phyloP scores from a whole-genome alignment of 2,113 vertebrate genomes.

The Protomyctophum bolini region DNA sequence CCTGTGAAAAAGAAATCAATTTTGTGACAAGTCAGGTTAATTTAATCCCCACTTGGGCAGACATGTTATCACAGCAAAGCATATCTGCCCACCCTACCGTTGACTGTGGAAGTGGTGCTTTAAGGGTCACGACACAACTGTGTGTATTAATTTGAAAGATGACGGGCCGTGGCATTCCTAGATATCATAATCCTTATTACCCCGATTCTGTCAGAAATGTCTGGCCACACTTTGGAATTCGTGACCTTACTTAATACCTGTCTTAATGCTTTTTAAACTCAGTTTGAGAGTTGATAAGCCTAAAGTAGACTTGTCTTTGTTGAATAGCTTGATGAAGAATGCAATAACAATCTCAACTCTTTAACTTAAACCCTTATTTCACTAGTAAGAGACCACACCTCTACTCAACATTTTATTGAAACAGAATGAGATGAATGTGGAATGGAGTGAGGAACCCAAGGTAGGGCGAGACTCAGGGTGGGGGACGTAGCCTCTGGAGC shows the following conservation, averaged over 20 bases:
- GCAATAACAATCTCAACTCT: too few relatives aligned
- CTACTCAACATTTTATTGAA: too few relatives aligned
- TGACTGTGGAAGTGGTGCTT: conserved; percentile 31
- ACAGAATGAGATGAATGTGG: too few relatives aligned
- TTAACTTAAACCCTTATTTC: too few relatives aligned
- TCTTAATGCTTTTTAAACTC: neutral
- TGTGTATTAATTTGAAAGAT: conserved; percentile 56
- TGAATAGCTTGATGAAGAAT: neutral
- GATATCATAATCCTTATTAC: conserved; percentile 41
- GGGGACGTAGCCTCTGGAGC: too few relatives aligned
- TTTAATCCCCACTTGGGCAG: conserved; percentile 46
- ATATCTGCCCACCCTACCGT: conserved; percentile 37
- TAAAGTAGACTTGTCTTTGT: neutral
- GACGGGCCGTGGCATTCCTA: conserved; percentile 13
- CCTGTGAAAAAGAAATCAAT: conserved; percentile 20
- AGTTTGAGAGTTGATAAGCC: too few relatives aligned
- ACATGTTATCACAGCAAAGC: neutral
- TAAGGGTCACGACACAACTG: conserved; percentile 27
- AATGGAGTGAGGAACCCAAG: too few relatives aligned
- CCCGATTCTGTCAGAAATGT: conserved; percentile 39
- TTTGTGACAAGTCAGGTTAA: conserved; percentile 28
- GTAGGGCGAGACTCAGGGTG: too few relatives aligned
- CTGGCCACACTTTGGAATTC: neutral
- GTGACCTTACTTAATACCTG: neutral
- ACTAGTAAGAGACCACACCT: too few relatives aligned